Conservation (phyloP, 2,113 vertebrate species). For the Oreochromis niloticus region DNA sequence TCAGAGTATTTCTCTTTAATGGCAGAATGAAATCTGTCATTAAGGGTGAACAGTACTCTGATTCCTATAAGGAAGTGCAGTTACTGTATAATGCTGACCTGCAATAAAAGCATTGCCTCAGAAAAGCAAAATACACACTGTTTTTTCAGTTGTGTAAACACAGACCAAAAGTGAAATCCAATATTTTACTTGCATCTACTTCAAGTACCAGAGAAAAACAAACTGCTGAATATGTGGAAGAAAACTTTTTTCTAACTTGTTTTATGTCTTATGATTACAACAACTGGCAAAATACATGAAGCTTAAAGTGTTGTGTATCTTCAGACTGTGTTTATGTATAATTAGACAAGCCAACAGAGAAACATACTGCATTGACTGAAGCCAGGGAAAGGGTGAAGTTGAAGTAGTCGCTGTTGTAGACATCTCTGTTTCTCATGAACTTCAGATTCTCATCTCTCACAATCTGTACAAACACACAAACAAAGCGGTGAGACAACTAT, state of each 20-base stretch:
- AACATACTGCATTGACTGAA: conserved; percentile 89
- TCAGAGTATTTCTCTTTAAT: background rate
- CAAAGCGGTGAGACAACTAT: background rate
- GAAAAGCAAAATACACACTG: background rate
- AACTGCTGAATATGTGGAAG: background rate
- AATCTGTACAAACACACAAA: conserved; percentile 72
- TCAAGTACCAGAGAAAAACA: background rate
- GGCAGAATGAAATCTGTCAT: background rate
- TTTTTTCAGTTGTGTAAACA: background rate
- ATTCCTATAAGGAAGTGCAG: background rate
- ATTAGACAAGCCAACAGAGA: background rate
- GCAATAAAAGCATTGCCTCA: background rate
- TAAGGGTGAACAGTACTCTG: background rate
- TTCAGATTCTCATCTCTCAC: conserved; percentile 98
- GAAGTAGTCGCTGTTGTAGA: conserved; percentile 98
- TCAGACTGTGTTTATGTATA: background rate
- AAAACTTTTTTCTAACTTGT: background rate
- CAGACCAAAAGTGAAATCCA: background rate
- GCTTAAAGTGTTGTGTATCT: background rate
- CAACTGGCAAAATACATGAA: background rate
- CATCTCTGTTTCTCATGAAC: conserved; percentile 98
- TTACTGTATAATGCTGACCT: background rate
- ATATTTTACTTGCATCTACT: background rate
- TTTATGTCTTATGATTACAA: background rate
- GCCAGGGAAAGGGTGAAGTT: conserved; percentile 94